Percentiles rank a stretch among this genome's conserved stretches.
These are phyloP conservation scores for Tetrapedia diversipes DNA, from an alignment of 2,888 invertebrate genomes.

Conservation along the genomic window DNA sequence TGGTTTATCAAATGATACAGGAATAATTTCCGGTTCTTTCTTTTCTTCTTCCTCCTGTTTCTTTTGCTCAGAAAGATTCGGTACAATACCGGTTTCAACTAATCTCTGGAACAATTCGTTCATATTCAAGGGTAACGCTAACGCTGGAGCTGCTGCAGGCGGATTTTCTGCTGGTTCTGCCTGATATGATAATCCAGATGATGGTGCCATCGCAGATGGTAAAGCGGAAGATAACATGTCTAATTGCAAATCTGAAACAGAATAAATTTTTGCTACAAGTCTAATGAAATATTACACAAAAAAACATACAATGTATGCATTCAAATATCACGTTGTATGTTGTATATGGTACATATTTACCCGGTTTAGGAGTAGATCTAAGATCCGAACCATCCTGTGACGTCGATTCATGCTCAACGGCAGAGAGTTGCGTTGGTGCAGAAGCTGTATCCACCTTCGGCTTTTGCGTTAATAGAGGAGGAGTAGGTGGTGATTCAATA, in stretches of 20 bases:
- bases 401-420: constrained; percentile 74
- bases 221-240: constrained; percentile 88
- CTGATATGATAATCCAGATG: constrained; percentile 82
- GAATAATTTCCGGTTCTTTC: constrained; percentile 84
- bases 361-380: constrained; percentile 69
- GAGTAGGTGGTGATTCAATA: constrained; percentile 71
- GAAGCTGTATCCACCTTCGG: constrained; percentile 62
- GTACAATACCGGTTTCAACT: constrained; percentile 92
- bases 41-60: constrained; percentile 77
- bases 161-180: constrained; percentile 76
- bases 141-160: constrained; percentile 75
- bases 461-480: constrained; percentile 63
- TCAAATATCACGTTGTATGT: neutral
- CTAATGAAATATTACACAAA: constrained; percentile 47
- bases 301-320: neutral
- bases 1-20: constrained; percentile 87
- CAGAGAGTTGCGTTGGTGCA: constrained; percentile 51
- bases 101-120: constrained; percentile 93
- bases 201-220: constrained; percentile 86
- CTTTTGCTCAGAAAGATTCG: constrained; percentile 76
- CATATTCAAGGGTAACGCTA: constrained; percentile 86
- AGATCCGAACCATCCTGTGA: constrained; percentile 79
- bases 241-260: constrained; percentile 80
- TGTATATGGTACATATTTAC: constrained; percentile 56
- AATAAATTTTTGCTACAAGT: constrained; percentile 51